These are phyloP conservation scores for Ascaphus truei DNA, from an alignment of 2,113 vertebrate species.

Conservation along the genomic window DNA sequence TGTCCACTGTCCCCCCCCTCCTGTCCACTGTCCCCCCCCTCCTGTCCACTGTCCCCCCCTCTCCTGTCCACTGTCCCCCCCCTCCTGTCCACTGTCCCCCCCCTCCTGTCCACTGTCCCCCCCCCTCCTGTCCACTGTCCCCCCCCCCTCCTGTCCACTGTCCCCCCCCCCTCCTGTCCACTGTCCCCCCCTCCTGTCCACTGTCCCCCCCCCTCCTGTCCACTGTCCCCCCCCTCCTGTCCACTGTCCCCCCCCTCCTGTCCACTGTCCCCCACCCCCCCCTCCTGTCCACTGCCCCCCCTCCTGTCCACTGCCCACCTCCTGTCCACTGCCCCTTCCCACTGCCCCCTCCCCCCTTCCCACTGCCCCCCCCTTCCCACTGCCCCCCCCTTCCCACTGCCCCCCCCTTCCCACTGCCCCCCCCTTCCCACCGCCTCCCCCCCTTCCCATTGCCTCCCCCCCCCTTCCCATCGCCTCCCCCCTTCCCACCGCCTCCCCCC, in stretches of 20 bases:
- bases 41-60: too few species aligned
- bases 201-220: too few species aligned
- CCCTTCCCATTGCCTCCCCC: background rate
- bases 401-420: background rate
- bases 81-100: too few species aligned
- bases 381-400: background rate
- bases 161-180: too few species aligned
- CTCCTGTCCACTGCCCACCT: background rate
- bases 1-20: too few species aligned
- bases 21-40: too few species aligned
- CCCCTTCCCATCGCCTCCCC: background rate
- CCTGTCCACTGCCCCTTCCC: background rate
- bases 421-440: background rate
- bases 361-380: background rate
- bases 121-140: too few species aligned
- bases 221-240: too few species aligned
- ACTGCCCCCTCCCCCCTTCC: background rate
- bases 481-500: conserved; percentile 41
- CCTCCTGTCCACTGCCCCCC: background rate
- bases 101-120: too few species aligned
- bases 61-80: too few species aligned
- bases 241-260: background rate
- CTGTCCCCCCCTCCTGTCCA: too few species aligned
- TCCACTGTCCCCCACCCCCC: background rate
- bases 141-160: too few species aligned